Base-by-base conservation (phyloP, 1,140 invertebrate genomes). In the Phenacoccus solenopsis region DNA sequence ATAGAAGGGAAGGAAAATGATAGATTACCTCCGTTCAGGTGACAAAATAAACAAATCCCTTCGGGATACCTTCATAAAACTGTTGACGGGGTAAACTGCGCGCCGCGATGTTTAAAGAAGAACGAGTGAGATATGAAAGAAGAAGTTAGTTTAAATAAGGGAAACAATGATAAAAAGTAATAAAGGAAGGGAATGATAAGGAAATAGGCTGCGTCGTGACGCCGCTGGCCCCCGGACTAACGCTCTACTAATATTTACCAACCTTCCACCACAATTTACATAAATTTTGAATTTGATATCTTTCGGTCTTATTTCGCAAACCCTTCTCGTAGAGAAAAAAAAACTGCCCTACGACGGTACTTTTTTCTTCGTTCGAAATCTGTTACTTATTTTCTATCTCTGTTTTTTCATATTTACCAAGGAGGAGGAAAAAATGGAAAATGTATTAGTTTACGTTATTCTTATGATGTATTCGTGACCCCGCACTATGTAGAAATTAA, bases 31-130 rank as follows among this genome's bases (percentile, higher is more conserved):
- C 59, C 59, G 59, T 64, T 64, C 59, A 64, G 59, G 59, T 64
- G 59, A 64, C 59, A 64, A 64, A 64, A 64, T 64, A 64, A 64
- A 64, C 59, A 64, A 64, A 64, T 64, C 59, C 59, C 59, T 64
- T 64, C 59, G 59, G 59, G 59, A 64, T 64, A 27, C 59, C 59
- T 64, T 64, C 59, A 64, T 64, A 64, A 64, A 64, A 64, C 59
- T 25, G 59, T 64, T 25, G 59, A 64, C 59, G 21, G 25, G 59
- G 59, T 64, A 27, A 64, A 64, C 25, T 64, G 25, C 59, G 59
- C 59, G 59, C 21, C 32, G 20, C 59, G 25, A 64, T 64, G 59
- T 24, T 64, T 64, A 22, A 64, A 64, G 59, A 64, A 64, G 9
- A 64, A 64, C 59, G 59, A 27, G 59, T 25, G 16, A 64, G 59